Conservation (phyloP, 2,113 vertebrate species). For the Chamaea fasciata region DNA sequence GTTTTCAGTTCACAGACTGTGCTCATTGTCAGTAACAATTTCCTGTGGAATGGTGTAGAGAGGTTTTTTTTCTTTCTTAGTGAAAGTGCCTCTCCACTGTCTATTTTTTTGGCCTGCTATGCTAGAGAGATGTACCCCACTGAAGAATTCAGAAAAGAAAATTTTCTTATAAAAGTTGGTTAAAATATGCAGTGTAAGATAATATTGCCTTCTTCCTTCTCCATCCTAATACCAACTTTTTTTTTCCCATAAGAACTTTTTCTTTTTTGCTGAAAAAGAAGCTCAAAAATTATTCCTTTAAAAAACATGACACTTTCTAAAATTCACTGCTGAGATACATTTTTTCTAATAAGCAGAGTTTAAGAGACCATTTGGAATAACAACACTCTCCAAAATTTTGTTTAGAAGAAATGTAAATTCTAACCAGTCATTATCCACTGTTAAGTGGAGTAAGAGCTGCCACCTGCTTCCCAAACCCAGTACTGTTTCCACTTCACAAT, state of each 20-base stretch:
- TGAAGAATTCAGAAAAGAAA: neutral
- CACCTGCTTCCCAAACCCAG: neutral
- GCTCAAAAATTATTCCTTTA: neutral
- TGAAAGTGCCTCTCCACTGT: neutral
- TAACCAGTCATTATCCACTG: neutral
- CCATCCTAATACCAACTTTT: neutral
- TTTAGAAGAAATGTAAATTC: neutral
- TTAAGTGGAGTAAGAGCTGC: neutral
- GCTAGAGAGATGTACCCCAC: neutral
- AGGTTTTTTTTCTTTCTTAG: neutral
- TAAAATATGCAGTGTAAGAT: neutral
- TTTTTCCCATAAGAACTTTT: neutral
- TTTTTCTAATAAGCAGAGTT: neutral
- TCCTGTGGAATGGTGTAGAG: conserved; percentile 28
- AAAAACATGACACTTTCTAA: neutral
- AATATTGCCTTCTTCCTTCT: neutral
- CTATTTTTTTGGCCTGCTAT: neutral
- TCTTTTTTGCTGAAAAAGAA: neutral
- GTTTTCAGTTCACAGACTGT: conserved; percentile 30
- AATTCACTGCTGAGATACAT: neutral
- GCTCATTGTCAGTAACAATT: conserved; percentile 23
- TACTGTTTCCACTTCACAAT: neutral
- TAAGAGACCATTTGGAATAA: neutral
- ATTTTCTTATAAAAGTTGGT: neutral
- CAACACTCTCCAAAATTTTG: neutral